A percentile compares a stretch with the other conserved stretches of the same genome.
These are phyloP conservation scores for Lycaena phlaeas DNA, from an alignment of 2,888 invertebrate species.

Conservation along the genomic window DNA sequence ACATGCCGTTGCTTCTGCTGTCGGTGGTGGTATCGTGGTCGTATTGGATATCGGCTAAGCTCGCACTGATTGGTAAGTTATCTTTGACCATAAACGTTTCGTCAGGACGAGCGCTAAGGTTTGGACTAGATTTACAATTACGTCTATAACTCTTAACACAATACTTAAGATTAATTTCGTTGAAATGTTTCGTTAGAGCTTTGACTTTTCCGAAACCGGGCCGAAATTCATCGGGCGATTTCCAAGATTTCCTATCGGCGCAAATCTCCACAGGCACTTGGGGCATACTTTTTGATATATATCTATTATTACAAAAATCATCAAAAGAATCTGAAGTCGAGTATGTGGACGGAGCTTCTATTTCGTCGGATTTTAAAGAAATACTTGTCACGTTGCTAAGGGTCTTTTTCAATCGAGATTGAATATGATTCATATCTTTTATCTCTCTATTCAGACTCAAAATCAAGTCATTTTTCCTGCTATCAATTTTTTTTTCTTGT, in stretches of 20 bases:
- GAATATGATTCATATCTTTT: constrained; percentile 38
- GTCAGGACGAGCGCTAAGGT: constrained; percentile 43
- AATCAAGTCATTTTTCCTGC: constrained; percentile 38
- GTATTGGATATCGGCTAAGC: constrained; percentile 54
- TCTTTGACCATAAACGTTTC: constrained; percentile 31
- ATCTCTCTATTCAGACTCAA: constrained; percentile 40
- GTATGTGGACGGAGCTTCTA: constrained; percentile 44
- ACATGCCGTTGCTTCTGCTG: constrained; percentile 41
- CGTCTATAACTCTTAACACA: constrained; percentile 55
- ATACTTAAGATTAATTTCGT: constrained; percentile 60
- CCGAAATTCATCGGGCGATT: constrained; percentile 78
- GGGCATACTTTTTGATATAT: constrained; percentile 22
- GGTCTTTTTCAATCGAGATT: constrained; percentile 45
- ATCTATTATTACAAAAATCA: constrained; percentile 24
- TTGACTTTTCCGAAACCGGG: constrained; percentile 80
- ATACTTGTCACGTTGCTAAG: constrained; percentile 46
- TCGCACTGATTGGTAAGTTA: constrained; percentile 45
- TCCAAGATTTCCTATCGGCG: constrained; percentile 75
- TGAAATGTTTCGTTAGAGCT: constrained; percentile 79
- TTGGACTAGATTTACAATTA: constrained; percentile 63
- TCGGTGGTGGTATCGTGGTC: constrained; percentile 48
- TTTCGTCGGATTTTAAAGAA: constrained; percentile 52
- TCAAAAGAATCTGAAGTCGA: constrained; percentile 52
- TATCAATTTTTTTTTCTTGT: constrained; percentile 7
- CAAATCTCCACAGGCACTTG: constrained; percentile 33